phyloP scores from a whole-genome alignment of 1,140 invertebrate species.

The Grapholita molesta region DNA sequence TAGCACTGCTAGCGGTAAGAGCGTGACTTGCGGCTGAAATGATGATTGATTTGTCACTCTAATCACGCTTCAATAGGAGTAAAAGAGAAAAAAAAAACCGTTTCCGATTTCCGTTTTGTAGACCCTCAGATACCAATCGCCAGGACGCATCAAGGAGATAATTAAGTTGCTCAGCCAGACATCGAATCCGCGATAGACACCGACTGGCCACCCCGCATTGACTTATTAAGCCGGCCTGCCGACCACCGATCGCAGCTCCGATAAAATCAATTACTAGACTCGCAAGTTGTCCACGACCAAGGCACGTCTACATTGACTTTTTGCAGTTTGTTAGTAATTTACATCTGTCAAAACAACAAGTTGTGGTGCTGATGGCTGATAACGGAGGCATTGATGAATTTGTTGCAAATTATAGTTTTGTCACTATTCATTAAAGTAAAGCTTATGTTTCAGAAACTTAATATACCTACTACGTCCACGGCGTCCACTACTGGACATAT shows the following conservation, averaged over 20 bases:
- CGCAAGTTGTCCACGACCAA: neutral
- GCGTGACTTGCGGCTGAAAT: too few relatives aligned
- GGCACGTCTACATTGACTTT: constrained; percentile 9
- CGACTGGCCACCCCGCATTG: constrained; percentile 3
- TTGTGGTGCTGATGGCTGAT: neutral
- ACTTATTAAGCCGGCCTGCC: neutral
- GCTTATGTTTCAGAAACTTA: too few relatives aligned
- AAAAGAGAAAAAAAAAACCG: too few relatives aligned
- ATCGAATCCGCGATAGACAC: neutral
- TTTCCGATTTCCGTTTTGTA: too few relatives aligned
- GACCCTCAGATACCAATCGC: neutral
- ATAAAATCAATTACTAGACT: constrained; percentile 12
- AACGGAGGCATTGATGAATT: neutral
- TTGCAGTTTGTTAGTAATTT: constrained; percentile 16
- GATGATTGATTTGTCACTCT: too few relatives aligned
- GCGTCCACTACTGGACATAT: too few relatives aligned
- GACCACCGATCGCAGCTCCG: neutral
- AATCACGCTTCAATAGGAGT: too few relatives aligned
- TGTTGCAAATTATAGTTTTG: neutral
- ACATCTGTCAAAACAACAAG: constrained; percentile 5
- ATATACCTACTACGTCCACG: too few relatives aligned
- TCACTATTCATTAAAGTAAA: too few relatives aligned
- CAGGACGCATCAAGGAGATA: neutral
- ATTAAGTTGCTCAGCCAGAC: neutral
- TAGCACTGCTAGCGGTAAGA: too few relatives aligned